Evolutionary conservation across 2,888 invertebrate genomes (phyloP).

Genomic region (Apamea crenata): DNA sequence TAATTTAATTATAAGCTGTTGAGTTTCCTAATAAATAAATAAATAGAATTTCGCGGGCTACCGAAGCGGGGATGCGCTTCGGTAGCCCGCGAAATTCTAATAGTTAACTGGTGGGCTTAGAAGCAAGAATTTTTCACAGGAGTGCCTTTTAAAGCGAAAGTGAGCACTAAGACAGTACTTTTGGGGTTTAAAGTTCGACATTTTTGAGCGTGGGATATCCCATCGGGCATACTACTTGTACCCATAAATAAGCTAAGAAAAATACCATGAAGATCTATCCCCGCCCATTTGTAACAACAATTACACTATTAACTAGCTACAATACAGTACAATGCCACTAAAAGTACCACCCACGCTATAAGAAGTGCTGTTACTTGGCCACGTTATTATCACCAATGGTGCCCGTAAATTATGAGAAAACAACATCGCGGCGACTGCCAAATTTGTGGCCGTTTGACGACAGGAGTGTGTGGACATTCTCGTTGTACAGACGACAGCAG

Average conservation of each 20-base stretch:
- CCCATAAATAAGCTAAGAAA: not conserved
- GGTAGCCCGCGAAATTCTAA: no score
- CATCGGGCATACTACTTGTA: not conserved
- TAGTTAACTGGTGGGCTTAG: not conserved
- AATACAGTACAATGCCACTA: constrained; percentile 6
- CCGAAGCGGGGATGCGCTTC: no score
- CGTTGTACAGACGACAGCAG: no score
- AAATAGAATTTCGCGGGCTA: no score
- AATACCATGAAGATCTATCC: not conserved
- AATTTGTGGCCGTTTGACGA: constrained; percentile 75
- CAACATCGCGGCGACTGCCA: constrained; percentile 78
- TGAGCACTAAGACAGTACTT: no score
- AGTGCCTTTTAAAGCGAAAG: not conserved
- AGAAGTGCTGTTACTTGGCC: constrained; percentile 57
- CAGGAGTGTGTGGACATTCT: constrained; percentile 70
- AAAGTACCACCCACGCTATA: constrained; percentile 72
- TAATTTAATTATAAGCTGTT: no score
- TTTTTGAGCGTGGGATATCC: not conserved
- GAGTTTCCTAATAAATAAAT: no score
- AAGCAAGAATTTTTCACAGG: not conserved
- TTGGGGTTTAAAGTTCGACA: no score
- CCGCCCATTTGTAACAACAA: not conserved
- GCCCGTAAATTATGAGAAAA: constrained; percentile 84
- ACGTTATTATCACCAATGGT: constrained; percentile 85
- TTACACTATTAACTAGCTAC: not conserved